phyloP scores from a whole-genome alignment of 2,797 vertebrate genomes.

The Botia kubotai region DNA sequence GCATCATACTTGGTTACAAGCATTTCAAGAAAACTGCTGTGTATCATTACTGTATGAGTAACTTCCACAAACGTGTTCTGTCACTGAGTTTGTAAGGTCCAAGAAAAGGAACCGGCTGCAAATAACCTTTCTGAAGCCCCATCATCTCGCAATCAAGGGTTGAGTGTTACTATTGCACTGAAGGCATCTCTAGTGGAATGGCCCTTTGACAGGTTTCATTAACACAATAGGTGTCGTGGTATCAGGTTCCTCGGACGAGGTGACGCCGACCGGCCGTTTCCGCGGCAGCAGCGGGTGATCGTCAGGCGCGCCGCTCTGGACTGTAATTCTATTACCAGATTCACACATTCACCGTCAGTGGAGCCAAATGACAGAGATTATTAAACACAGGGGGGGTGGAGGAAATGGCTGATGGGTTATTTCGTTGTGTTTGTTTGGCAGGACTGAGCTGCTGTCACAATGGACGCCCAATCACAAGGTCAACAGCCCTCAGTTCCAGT shows the following conservation, averaged over 20 bases:
- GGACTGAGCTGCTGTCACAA: conserved; percentile 76
- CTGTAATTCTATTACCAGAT: conserved; percentile 57
- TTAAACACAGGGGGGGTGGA: conserved; percentile 6
- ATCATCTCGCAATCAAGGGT: conserved; percentile 12
- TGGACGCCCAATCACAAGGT: conserved; percentile 92
- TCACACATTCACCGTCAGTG: conserved; percentile 34
- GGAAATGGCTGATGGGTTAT: not conserved
- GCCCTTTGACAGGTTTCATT: conserved; percentile 58
- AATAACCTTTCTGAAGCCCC: not conserved
- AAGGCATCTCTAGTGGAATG: conserved; percentile 22
- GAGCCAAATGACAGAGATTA: conserved; percentile 38
- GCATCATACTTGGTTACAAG: not conserved
- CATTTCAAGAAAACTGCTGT: not conserved
- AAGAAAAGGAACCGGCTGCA: not conserved
- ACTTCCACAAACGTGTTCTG: not conserved
- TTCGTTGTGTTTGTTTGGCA: conserved; percentile 69
- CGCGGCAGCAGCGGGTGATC: conserved; percentile 41
- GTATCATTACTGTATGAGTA: not conserved
- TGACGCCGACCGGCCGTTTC: conserved; percentile 49
- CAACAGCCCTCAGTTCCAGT: conserved; percentile 85
- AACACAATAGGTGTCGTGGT: conserved; percentile 57
- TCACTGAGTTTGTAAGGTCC: not conserved
- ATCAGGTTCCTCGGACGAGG: conserved; percentile 47
- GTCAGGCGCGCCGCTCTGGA: conserved; percentile 40
- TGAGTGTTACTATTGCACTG: conserved; percentile 39